Percentiles rank a stretch among this genome's conserved stretches.
These are phyloP conservation scores for Scolopax bukidnonensis DNA, from an alignment of 2,797 vertebrate genomes.

Conservation along the genomic window DNA sequence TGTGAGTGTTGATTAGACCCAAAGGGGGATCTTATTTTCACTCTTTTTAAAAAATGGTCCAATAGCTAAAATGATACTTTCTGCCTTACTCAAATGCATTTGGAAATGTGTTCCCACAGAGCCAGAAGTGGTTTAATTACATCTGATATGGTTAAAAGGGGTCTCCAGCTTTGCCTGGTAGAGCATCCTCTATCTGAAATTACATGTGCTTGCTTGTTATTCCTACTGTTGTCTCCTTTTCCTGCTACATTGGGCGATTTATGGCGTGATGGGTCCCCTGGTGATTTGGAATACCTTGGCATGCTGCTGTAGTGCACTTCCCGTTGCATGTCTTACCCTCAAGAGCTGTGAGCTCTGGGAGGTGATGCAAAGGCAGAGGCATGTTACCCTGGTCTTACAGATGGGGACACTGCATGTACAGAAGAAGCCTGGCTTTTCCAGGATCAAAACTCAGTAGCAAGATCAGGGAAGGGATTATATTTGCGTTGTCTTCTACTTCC, in stretches of 20 bases:
- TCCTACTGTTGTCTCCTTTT: not conserved
- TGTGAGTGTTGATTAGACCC: slow-evolving; percentile 34
- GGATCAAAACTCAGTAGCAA: not conserved
- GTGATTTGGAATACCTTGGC: not conserved
- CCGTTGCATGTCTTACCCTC: not conserved
- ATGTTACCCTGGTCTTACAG: not conserved
- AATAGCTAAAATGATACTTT: slow-evolving; percentile 19
- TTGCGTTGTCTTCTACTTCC: not conserved
- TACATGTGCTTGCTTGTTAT: accelerated
- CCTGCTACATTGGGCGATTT: not conserved
- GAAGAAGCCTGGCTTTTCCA: not conserved
- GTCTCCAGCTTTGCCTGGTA: not conserved
- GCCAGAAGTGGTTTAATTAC: slow-evolving; percentile 51
- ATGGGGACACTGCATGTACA: not conserved
- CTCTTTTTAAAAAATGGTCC: slow-evolving; percentile 19
- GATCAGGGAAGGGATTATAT: not conserved
- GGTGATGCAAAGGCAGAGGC: not conserved
- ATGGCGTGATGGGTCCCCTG: accelerated
- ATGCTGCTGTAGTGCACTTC: not conserved
- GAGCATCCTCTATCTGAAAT: not conserved
- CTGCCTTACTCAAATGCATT: not conserved
- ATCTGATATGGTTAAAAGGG: not conserved
- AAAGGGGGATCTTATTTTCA: slow-evolving; percentile 29
- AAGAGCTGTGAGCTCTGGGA: accelerated
- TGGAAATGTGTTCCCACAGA: slow-evolving; percentile 31